Evolutionary conservation across 2,888 invertebrate genomes (phyloP).

Genomic region (Altica lythri): DNA sequence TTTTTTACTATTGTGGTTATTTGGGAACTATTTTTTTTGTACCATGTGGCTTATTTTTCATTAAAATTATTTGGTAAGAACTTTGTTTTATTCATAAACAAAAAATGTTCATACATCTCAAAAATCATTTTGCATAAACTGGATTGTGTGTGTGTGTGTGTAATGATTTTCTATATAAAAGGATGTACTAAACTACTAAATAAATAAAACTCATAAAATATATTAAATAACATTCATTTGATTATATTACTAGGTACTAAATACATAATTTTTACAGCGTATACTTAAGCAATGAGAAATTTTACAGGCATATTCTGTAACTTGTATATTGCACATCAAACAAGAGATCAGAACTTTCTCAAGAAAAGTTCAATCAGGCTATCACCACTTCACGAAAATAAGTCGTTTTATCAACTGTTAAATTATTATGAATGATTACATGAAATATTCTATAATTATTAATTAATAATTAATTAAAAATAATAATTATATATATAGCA

Average conservation of each 20-base stretch:
- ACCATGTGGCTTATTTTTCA: no score
- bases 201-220: slow-evolving; percentile 18
- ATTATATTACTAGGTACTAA: slow-evolving; percentile 41
- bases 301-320: slow-evolving; percentile 35
- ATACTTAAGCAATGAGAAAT: slow-evolving; percentile 42
- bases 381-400: slow-evolving; percentile 18
- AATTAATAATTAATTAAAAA: neutral
- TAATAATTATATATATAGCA: no score
- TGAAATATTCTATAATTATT: neutral
- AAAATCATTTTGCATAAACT: no score
- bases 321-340: slow-evolving; percentile 50
- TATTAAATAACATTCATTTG: slow-evolving; percentile 54
- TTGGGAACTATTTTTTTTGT: no score
- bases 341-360: slow-evolving; percentile 44
- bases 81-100: no score
- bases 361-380: slow-evolving; percentile 17
- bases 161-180: no score
- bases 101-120: no score
- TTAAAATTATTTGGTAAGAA: no score
- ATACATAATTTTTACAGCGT: slow-evolving; percentile 45
- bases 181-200: no score
- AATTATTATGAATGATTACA: slow-evolving; percentile 10
- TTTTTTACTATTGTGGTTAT: no score
- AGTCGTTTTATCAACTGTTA: neutral
- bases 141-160: no score